phyloP scores from a whole-genome alignment of 2,888 invertebrate genomes.

The Cordilura impudica region DNA sequence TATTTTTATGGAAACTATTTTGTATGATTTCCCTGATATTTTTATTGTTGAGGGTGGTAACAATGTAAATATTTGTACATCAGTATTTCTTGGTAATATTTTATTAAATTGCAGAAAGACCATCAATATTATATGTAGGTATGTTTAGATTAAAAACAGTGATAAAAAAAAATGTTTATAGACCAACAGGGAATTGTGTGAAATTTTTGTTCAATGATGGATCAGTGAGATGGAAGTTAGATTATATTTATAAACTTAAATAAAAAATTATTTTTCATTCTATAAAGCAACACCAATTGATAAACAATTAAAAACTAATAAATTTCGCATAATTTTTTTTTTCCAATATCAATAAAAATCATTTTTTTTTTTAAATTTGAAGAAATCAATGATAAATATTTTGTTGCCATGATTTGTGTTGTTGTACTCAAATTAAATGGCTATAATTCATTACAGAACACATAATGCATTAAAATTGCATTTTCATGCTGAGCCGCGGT shows the following conservation, averaged over 20 bases:
- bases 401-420: conserved; percentile 7
- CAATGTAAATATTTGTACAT: conserved; percentile 22
- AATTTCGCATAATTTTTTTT: neutral
- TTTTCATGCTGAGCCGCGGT: conserved; percentile 50
- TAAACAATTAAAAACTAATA: neutral
- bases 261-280: neutral
- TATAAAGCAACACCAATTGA: neutral
- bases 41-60: conserved; percentile 22
- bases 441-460: conserved; percentile 57
- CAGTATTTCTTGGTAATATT: conserved; percentile 17
- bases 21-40: neutral
- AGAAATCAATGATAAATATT: neutral
- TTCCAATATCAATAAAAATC: neutral
- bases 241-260: neutral
- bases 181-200: neutral
- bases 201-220: neutral
- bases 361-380: neutral
- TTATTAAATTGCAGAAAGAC: conserved; percentile 13
- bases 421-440: conserved; percentile 51
- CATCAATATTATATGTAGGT: neutral
- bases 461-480: conserved; percentile 46
- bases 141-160: neutral
- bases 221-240: neutral
- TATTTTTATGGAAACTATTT: neutral
- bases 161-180: neutral